Conservation (phyloP, 2,888 invertebrate species). For the Teleogryllus oceanicus region DNA sequence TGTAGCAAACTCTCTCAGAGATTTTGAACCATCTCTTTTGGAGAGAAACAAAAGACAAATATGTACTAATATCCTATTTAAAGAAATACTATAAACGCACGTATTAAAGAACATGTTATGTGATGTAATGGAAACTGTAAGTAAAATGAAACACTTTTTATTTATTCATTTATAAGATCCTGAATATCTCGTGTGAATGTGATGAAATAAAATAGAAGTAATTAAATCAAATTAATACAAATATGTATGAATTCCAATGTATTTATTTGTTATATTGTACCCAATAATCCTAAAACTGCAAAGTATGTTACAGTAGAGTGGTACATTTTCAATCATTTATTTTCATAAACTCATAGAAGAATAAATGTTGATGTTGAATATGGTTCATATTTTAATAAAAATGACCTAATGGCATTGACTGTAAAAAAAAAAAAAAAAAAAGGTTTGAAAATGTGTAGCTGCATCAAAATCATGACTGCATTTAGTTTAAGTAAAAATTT, state of each 20-base stretch:
- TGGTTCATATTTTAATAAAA: background rate
- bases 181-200: slow-evolving; percentile 28
- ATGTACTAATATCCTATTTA: background rate
- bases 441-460: too few relatives aligned
- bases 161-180: slow-evolving; percentile 24
- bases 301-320: slow-evolving; percentile 9
- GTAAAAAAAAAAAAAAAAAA: too few relatives aligned
- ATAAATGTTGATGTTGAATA: slow-evolving; percentile 18
- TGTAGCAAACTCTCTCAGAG: background rate
- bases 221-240: slow-evolving; percentile 18
- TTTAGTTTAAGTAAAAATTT: too few relatives aligned
- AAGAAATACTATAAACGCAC: slow-evolving; percentile 27
- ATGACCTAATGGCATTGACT: too few relatives aligned
- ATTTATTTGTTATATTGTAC: slow-evolving; percentile 9
- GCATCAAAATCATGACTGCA: too few relatives aligned
- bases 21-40: background rate
- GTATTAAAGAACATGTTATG: slow-evolving; percentile 25
- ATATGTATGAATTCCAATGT: slow-evolving; percentile 6
- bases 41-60: slow-evolving; percentile 18
- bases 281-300: slow-evolving; percentile 12
- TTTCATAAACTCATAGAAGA: slow-evolving; percentile 3
- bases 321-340: slow-evolving; percentile 18
- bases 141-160: slow-evolving; percentile 27
- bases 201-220: slow-evolving; percentile 24
- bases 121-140: slow-evolving; percentile 25